Evolutionary conservation across 2,113 vertebrate genomes (phyloP), one percentile per base, ranked within the genome.

Genomic region (Hipposideros armiger): DNA sequence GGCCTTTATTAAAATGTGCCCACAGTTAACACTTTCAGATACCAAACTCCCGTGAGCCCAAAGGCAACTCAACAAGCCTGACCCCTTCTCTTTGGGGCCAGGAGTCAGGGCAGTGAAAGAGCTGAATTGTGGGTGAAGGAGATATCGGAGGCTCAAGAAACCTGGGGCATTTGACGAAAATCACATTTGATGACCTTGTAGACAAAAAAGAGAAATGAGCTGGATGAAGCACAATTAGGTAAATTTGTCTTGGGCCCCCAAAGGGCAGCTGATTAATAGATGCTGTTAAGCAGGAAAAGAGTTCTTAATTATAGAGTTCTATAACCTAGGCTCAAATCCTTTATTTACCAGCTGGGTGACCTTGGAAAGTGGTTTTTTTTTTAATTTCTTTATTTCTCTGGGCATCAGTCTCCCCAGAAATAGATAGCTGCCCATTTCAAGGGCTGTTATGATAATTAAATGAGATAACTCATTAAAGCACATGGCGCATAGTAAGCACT

Each of bases 1-100:
- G 28, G 60, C 69, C 90, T 92, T 91, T 86, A 91, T 97, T 97
- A 94, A 92, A 96, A 91, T 78, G 28, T 87, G 52, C 82, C 85
- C 50, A 74, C 54, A 60, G 92, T 97, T 95, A 95, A 97, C 87
- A 36, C 91, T 97, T 95, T 84, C 81, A 91, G 42, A 36, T 52
- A 47, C 40, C 32, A 62, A 64, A 50, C 13, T 0, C 0, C 1
- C 0, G 22, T 19, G 45, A 32, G 4, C 88, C 64, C 67, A 45
- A 32, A 66, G 64, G 42, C 74, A 19, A 0, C 26, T 62, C 60
- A 32, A 67, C 45, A 45, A 69, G 16, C 20, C 54, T 62, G 22
- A 0, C 4, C 42, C 91, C 36, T 80, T 26, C 42, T 64, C 32
- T 54, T 40, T 13, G 13, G 9, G 47, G 74, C 14, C 20, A 40